A percentile compares a stretch with the other conserved stretches of the same genome.
These are phyloP conservation scores for Acanthurus leucopareius DNA, from an alignment of 2,797 vertebrate species.

Conservation along the genomic window DNA sequence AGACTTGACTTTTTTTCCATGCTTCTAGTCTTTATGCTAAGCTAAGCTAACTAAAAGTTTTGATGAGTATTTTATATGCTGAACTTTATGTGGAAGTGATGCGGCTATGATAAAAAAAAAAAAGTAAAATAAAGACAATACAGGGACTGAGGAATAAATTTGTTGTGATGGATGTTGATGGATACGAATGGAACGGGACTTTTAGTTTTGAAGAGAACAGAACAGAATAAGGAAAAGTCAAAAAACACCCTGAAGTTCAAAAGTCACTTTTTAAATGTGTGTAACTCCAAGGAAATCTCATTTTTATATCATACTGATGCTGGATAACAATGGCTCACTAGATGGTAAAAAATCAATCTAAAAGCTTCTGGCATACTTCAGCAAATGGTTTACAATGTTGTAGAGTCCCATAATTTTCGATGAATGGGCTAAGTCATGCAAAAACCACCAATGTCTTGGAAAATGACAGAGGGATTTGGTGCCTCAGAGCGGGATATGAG, in stretches of 20 bases:
- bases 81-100: no score
- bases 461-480: constrained; percentile 23
- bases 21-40: background rate
- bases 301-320: background rate
- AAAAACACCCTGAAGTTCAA: background rate
- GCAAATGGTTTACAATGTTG: background rate
- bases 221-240: no score
- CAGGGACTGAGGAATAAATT: no score
- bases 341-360: background rate
- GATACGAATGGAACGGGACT: no score
- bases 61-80: background rate
- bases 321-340: background rate
- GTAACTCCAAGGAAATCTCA: background rate
- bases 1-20: background rate
- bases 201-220: no score
- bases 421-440: constrained; percentile 17
- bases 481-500: constrained; percentile 22
- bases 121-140: background rate
- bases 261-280: background rate
- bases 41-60: background rate
- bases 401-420: background rate
- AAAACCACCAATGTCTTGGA: constrained; percentile 12
- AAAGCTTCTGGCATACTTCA: background rate
- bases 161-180: no score
- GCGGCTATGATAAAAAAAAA: background rate